These are phyloP conservation scores for Adoxophyes honmai DNA, from an alignment of 1,140 invertebrate genomes.

Conservation along the genomic window DNA sequence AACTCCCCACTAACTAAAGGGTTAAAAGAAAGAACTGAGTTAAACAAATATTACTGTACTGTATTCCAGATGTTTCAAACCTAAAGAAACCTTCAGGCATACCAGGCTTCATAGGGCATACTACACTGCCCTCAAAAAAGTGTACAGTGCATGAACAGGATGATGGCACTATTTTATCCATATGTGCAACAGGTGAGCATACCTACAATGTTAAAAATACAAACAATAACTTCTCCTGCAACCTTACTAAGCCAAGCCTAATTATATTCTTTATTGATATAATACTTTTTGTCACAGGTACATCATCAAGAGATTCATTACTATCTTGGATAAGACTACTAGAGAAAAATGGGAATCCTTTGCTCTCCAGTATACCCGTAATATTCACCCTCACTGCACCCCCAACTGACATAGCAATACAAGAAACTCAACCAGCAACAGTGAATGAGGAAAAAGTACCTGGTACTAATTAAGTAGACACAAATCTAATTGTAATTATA, in stretches of 20 bases:
- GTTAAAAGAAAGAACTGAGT: too few relatives aligned
- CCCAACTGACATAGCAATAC: conserved; percentile 45
- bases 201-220: too few relatives aligned
- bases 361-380: conserved; percentile 85
- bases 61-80: conserved; percentile 82
- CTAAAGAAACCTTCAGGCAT: conserved; percentile 80
- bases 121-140: conserved; percentile 63
- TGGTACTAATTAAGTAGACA: not conserved
- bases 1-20: too few relatives aligned
- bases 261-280: conserved; percentile 15
- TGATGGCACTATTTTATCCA: conserved; percentile 92
- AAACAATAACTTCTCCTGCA: too few relatives aligned
- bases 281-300: conserved; percentile 78
- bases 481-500: conserved; percentile 25
- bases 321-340: conserved; percentile 95
- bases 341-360: conserved; percentile 86
- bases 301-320: conserved; percentile 92
- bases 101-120: conserved; percentile 77
- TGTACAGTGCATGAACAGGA: conserved; percentile 93
- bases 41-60: conserved; percentile 1
- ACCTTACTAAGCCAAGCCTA: too few relatives aligned
- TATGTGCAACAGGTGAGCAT: conserved; percentile 86
- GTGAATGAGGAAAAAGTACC: conserved; percentile 28
- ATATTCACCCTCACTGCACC: conserved; percentile 83
- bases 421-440: conserved; percentile 46